phyloP scores from a whole-genome alignment of 1,140 invertebrate species.

The Philaenus spumarius region DNA sequence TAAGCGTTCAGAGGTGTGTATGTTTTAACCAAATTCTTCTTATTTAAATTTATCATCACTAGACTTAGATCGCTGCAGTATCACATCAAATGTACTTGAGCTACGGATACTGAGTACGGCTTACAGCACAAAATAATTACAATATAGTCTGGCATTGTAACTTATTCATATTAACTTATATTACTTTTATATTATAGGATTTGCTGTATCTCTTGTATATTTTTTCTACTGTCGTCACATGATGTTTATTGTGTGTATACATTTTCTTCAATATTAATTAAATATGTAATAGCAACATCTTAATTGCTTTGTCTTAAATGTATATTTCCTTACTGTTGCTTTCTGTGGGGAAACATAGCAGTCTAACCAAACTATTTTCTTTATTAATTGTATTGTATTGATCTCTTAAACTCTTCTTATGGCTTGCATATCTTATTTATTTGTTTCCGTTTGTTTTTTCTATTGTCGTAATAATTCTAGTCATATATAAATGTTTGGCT shows the following conservation, averaged over 20 bases:
- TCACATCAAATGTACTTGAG: slow-evolving; percentile 22
- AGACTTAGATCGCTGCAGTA: too few species aligned
- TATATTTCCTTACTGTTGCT: slow-evolving; percentile 20
- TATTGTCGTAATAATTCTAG: slow-evolving; percentile 17
- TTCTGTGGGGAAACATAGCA: slow-evolving; percentile 4
- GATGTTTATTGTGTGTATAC: slow-evolving; percentile 19
- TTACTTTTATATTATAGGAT: slow-evolving; percentile 17
- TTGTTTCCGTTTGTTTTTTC: slow-evolving; percentile 17
- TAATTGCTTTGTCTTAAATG: not conserved
- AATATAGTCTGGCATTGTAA: slow-evolving; percentile 16
- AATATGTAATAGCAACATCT: not conserved
- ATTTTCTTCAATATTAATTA: slow-evolving; percentile 14
- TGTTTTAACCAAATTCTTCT: too few species aligned
- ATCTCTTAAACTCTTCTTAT: slow-evolving; percentile 22
- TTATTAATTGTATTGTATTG: too few species aligned
- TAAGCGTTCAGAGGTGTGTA: too few species aligned
- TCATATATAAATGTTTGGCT: slow-evolving; percentile 27
- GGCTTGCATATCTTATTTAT: slow-evolving; percentile 17
- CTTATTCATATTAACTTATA: slow-evolving; percentile 15
- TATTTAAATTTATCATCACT: too few species aligned
- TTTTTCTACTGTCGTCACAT: slow-evolving; percentile 20
- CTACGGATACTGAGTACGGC: slow-evolving; percentile 24
- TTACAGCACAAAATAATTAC: slow-evolving; percentile 25
- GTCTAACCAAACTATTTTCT: too few species aligned
- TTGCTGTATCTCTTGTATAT: slow-evolving; percentile 20